These are phyloP conservation scores for Diabrotica virgifera DNA, from an alignment of 1,140 invertebrate genomes.

Conservation along the genomic window DNA sequence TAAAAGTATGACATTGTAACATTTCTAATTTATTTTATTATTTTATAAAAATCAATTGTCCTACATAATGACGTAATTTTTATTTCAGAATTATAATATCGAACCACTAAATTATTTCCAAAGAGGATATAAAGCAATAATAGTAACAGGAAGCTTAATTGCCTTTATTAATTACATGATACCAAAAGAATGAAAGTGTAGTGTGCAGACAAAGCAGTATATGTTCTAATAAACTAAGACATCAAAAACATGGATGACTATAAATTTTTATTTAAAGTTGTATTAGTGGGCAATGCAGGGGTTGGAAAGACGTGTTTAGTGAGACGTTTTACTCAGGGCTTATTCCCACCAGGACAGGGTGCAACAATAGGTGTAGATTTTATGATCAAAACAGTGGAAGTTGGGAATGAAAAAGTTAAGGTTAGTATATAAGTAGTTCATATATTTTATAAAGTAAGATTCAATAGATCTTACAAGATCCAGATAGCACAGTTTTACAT, in stretches of 20 bases:
- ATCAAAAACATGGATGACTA: constrained; percentile 85
- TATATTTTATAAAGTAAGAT: neutral
- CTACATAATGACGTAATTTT: constrained; percentile 30
- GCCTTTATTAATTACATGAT: neutral
- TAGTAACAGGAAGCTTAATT: neutral
- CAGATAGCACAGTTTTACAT: neutral
- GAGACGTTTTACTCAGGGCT: constrained; percentile 84
- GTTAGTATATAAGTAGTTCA: constrained; percentile 54
- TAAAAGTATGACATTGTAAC: neutral
- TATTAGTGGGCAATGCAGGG: constrained; percentile 90
- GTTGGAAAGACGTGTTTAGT: constrained; percentile 94
- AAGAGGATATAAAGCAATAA: constrained; percentile 8
- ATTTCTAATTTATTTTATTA: neutral
- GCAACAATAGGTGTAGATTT: constrained; percentile 99
- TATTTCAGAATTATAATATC: constrained; percentile 9
- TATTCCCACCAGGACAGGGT: constrained; percentile 95
- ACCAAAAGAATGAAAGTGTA: neutral
- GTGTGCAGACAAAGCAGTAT: neutral
- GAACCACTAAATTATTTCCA: constrained; percentile 5
- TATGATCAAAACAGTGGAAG: constrained; percentile 98
- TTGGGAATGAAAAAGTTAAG: constrained; percentile 98
- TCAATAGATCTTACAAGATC: neutral
- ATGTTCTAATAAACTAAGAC: neutral
- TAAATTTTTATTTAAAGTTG: constrained; percentile 97
- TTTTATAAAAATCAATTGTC: neutral